Conservation (phyloP, 1,140 invertebrate genomes). For the Doryteuthis pealeii region DNA sequence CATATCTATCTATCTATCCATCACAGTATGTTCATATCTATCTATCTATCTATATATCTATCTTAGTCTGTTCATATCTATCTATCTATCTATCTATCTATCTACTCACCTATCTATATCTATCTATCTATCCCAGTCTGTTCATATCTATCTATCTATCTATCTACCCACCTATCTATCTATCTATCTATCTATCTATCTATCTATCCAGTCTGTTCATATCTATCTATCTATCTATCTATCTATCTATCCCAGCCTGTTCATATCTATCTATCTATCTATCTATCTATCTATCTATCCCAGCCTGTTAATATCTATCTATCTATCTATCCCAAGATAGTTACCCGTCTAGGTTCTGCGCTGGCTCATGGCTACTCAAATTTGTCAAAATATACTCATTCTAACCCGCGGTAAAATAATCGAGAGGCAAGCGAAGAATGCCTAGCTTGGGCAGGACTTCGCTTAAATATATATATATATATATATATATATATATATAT, state of each 20-base stretch:
- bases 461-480: too few species aligned
- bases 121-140: neutral
- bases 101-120: neutral
- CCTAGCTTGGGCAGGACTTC: too few species aligned
- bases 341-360: neutral
- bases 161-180: neutral
- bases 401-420: too few species aligned
- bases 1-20: neutral
- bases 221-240: neutral
- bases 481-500: too few species aligned
- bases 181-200: neutral
- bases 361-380: neutral
- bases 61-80: neutral
- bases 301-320: too few species aligned
- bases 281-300: neutral
- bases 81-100: neutral
- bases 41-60: neutral
- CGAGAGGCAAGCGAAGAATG: too few species aligned
- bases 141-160: neutral
- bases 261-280: neutral
- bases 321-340: neutral
- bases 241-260: neutral
- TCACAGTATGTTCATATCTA: neutral
- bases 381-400: neutral
- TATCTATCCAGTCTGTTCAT: neutral